phyloP scores from a whole-genome alignment of 2,888 invertebrate species.

The Clitarchus hookeri region DNA sequence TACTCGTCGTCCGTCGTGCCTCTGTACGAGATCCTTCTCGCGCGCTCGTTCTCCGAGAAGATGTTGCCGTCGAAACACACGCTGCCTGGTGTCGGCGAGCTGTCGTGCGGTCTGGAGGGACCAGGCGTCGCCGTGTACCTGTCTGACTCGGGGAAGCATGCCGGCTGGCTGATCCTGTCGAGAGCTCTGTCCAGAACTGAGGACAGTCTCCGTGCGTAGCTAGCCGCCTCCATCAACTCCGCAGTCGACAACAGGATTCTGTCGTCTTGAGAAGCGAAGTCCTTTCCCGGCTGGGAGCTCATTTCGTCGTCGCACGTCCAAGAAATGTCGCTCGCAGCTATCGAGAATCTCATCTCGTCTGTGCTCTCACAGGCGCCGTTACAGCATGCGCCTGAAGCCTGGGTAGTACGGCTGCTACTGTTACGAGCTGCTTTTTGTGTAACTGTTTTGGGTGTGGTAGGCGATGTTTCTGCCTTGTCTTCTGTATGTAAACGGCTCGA shows the following conservation, averaged over 20 bases:
- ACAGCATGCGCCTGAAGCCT: neutral
- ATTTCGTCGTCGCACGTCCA: neutral
- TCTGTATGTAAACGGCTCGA: neutral
- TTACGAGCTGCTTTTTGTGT: neutral
- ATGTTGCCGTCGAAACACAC: too few relatives aligned
- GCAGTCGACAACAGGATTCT: conserved; percentile 25
- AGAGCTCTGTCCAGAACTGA: conserved; percentile 33
- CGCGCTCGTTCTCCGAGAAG: too few relatives aligned
- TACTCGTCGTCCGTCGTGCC: too few relatives aligned
- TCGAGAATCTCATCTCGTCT: neutral
- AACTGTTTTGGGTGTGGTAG: neutral
- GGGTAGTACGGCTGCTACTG: neutral
- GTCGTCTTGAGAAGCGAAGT: neutral
- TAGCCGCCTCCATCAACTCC: conserved; percentile 37
- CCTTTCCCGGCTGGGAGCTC: neutral
- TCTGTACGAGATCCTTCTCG: neutral
- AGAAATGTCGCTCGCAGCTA: neutral
- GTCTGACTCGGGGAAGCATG: neutral
- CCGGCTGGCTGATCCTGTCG: neutral
- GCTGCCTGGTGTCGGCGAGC: neutral
- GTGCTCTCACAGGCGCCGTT: neutral
- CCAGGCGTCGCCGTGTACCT: neutral
- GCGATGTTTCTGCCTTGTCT: neutral
- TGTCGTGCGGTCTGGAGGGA: neutral
- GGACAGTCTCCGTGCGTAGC: conserved; percentile 36